These are phyloP conservation scores for Euwallacea fornicatus DNA, from an alignment of 1,140 invertebrate genomes.

Conservation along the genomic window DNA sequence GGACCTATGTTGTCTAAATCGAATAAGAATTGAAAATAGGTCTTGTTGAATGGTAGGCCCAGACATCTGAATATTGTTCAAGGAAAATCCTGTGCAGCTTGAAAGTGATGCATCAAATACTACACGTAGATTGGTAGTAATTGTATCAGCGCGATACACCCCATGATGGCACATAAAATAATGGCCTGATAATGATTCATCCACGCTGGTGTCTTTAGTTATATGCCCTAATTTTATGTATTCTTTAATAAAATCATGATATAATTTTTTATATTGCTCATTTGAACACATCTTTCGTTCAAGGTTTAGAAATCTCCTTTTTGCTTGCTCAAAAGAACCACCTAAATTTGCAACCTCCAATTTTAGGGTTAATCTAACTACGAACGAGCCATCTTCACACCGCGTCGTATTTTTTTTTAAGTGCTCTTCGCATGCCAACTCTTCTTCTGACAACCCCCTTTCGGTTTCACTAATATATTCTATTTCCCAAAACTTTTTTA, in stretches of 20 bases:
- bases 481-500: slow-evolving; percentile 23
- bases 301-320: slow-evolving; percentile 33
- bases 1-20: slow-evolving; percentile 51
- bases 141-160: not conserved
- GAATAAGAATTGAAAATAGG: slow-evolving; percentile 42
- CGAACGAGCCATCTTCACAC: slow-evolving; percentile 14
- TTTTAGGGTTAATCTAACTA: slow-evolving; percentile 32
- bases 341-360: slow-evolving; percentile 17
- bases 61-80: slow-evolving; percentile 47
- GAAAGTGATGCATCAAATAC: slow-evolving; percentile 50
- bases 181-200: slow-evolving; percentile 11
- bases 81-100: slow-evolving; percentile 32
- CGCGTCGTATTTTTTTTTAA: slow-evolving; percentile 2
- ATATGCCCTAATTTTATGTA: slow-evolving; percentile 5
- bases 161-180: slow-evolving; percentile 35
- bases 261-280: not conserved
- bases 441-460: not conserved
- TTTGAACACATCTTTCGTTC: slow-evolving; percentile 29
- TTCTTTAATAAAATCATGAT: slow-evolving; percentile 3
- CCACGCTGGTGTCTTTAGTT: not conserved
- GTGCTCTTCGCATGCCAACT: slow-evolving; percentile 5
- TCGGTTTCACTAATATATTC: not conserved
- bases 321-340: slow-evolving; percentile 25
- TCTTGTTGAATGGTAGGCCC: slow-evolving; percentile 51
- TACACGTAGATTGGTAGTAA: slow-evolving; percentile 3